Evolutionary conservation across 2,888 invertebrate genomes (phyloP), one percentile per base, ranked within the genome.

Genomic region (Troilus luridus): DNA sequence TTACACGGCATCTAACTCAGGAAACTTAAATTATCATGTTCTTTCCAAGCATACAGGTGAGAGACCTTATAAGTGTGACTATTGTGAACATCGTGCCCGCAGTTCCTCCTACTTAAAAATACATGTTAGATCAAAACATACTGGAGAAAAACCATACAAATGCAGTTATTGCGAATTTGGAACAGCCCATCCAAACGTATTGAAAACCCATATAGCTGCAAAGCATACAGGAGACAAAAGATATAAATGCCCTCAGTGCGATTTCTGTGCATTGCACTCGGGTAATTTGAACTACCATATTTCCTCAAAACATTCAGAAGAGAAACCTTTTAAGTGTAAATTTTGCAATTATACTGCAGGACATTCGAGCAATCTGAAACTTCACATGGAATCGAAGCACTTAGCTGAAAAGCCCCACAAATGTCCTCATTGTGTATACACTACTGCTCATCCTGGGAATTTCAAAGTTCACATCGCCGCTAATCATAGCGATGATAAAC

Each of bases 271-370:
- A 24, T 56, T 90, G 24, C 90, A 90, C 58, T 90, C 90, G 7
- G 90, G 90, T 9, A 90, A 90, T 90, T 64, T 90, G 58, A 90
- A 90, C 19, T 90, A 90, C 56, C 90, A 90, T 58, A 90, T 90
- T n/a, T 58, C 58, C 21, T 67, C 90, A 8, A 90, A 90, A 59
- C 90, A 90, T 56, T 77, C 72, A 59, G 90, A 77, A 77, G 64
- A 54, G n/a, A 90, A 90, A 77, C 90, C 90, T 56, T 90, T 77
- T n/a, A 90, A 90, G 58, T 90, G 90, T 72, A n/a, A 67, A 19
- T 77, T 90, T 58, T 90, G 90, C 77, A 72, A n/a, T 59, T 90
- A 90, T 58, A 72, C 90, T 58, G 90, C 90, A 41, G 62, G 90
- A 21, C 90, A 90, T 77, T 58, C 72, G 21, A 72, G 90, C 24